Conservation (phyloP, 2,113 vertebrate species). For the Ictalurus furcatus region DNA sequence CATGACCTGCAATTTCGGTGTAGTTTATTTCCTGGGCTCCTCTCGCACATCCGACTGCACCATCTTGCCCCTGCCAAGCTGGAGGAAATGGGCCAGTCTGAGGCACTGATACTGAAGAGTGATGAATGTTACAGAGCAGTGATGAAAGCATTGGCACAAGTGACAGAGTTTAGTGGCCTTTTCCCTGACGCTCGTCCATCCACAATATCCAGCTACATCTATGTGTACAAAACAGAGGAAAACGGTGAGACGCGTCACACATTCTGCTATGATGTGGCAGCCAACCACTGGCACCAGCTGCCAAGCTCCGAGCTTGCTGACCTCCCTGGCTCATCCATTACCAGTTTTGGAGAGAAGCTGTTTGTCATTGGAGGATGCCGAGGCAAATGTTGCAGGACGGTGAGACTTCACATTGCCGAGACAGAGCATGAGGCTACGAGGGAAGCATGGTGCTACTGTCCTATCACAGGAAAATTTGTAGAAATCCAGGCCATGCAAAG, state of each 20-base stretch:
- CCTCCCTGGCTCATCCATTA: slow-evolving; percentile 87
- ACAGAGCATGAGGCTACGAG: slow-evolving; percentile 87
- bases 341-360: slow-evolving; percentile 90
- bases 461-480: slow-evolving; percentile 78
- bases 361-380: slow-evolving; percentile 93
- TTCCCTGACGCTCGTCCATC: slow-evolving; percentile 88
- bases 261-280: slow-evolving; percentile 91
- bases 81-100: slow-evolving; percentile 74
- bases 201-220: slow-evolving; percentile 92
- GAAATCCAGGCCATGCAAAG: slow-evolving; percentile 83
- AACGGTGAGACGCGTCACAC: slow-evolving; percentile 79
- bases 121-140: slow-evolving; percentile 74
- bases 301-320: slow-evolving; percentile 73
- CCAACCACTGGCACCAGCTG: slow-evolving; percentile 86
- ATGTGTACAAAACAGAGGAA: slow-evolving; percentile 95
- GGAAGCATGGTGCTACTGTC: slow-evolving; percentile 94
- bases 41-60: slow-evolving; percentile 84
- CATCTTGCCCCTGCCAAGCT: slow-evolving; percentile 81
- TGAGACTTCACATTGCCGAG: slow-evolving; percentile 89
- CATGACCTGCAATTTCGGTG: slow-evolving; percentile 76
- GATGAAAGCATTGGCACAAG: slow-evolving; percentile 74
- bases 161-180: slow-evolving; percentile 78
- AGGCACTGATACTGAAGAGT: slow-evolving; percentile 72
- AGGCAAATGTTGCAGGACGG: slow-evolving; percentile 83
- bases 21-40: slow-evolving; percentile 77